Conservation (phyloP, 2,797 vertebrate species). For the Anguilla anguilla region DNA sequence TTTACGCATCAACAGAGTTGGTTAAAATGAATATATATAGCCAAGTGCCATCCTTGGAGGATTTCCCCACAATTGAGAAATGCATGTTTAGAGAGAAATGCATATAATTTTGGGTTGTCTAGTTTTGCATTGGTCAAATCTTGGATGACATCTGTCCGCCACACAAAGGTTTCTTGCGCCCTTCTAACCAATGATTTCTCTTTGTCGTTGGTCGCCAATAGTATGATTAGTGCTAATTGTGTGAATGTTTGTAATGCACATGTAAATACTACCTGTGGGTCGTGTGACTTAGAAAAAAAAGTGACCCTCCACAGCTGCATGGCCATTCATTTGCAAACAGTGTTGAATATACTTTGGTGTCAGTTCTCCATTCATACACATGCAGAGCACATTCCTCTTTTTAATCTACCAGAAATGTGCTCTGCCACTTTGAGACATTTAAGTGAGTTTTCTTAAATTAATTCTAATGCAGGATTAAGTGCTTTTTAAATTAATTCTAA, state of each 20-base stretch:
- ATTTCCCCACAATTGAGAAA: conserved; percentile 47
- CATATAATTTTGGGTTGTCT: conserved; percentile 20
- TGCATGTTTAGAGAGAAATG: conserved; percentile 18
- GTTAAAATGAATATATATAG: no score
- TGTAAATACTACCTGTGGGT: no score
- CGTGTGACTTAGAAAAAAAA: no score
- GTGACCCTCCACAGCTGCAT: not conserved
- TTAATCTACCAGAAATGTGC: not conserved
- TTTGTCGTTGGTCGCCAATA: not conserved
- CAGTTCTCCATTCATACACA: not conserved
- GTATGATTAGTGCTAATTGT: no score
- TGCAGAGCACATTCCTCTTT: no score
- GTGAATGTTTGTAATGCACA: no score
- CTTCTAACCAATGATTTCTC: not conserved
- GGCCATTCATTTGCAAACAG: not conserved
- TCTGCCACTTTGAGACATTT: not conserved
- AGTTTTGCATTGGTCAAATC: not conserved
- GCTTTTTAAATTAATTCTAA: not conserved
- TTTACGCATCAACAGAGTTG: no score
- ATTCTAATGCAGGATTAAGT: no score
- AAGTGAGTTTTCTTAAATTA: not conserved
- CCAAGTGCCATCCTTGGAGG: conserved; percentile 39
- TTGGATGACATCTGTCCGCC: no score
- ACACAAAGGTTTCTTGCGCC: not conserved
- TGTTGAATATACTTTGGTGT: not conserved